Conservation (phyloP, 2,113 vertebrate genomes). For the Lathamus discolor region DNA sequence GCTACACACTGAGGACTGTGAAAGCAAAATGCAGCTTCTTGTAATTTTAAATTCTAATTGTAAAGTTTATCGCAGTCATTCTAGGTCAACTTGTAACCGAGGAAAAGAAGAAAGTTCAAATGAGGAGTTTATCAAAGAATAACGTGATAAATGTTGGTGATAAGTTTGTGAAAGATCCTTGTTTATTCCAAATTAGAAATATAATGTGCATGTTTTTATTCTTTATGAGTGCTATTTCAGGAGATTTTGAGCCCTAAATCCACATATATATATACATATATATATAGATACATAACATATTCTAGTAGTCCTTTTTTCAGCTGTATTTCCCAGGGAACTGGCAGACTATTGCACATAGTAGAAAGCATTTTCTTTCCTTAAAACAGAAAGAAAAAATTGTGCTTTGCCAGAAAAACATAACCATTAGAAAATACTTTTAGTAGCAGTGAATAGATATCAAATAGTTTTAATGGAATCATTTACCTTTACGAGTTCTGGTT, state of each 20-base stretch:
- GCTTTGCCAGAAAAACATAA: neutral
- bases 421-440: neutral
- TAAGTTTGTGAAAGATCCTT: neutral
- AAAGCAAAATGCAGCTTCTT: neutral
- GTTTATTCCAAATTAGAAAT: neutral
- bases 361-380: neutral
- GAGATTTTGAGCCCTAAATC: neutral
- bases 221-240: neutral
- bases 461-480: neutral
- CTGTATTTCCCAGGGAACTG: neutral
- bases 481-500: neutral
- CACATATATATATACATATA: neutral
- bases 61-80: neutral
- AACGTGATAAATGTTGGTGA: neutral
- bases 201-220: neutral
- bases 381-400: neutral
- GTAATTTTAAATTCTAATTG: neutral
- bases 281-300: neutral
- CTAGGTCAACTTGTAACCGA: neutral
- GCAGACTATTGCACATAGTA: neutral
- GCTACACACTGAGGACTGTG: accelerated
- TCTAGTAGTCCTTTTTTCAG: neutral
- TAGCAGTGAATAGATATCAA: neutral
- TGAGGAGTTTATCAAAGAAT: neutral
- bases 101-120: neutral